Conservation (phyloP, 2,888 invertebrate genomes). For the Acrobasis suavella region DNA sequence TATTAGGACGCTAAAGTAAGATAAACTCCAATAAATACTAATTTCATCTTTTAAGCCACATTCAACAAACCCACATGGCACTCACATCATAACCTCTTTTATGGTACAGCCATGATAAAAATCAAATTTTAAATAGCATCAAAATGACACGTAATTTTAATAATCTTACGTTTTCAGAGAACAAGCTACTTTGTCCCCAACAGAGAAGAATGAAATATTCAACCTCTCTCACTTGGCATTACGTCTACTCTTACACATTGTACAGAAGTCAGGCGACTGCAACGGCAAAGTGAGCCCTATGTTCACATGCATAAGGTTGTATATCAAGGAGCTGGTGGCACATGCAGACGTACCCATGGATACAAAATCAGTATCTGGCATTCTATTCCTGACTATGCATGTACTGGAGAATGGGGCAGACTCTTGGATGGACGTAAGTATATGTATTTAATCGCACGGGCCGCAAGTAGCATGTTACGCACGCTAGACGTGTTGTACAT, state of each 20-base stretch:
- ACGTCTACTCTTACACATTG: constrained; percentile 54
- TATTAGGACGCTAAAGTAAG: constrained; percentile 49
- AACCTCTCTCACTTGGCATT: constrained; percentile 54
- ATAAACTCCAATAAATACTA: background rate
- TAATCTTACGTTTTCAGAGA: constrained; percentile 42
- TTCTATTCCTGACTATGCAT: constrained; percentile 77
- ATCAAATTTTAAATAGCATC: too few relatives aligned
- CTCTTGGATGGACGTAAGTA: constrained; percentile 61
- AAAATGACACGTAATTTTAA: background rate
- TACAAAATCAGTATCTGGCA: constrained; percentile 84
- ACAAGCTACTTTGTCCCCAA: constrained; percentile 49
- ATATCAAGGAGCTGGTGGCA: constrained; percentile 55
- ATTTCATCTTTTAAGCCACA: too few relatives aligned
- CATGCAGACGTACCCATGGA: constrained; percentile 84
- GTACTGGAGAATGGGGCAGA: constrained; percentile 54
- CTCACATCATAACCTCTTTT: too few relatives aligned
- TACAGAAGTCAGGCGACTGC: constrained; percentile 49
- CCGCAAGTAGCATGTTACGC: background rate
- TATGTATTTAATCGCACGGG: background rate
- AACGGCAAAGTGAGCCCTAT: constrained; percentile 38
- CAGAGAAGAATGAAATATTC: constrained; percentile 65
- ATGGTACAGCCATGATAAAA: too few relatives aligned
- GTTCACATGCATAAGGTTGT: constrained; percentile 40
- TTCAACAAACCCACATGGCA: too few relatives aligned
- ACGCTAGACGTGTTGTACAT: too few relatives aligned